A percentile compares a stretch with the other conserved stretches of the same genome.
These are phyloP conservation scores for Orchesella cincta DNA, from an alignment of 1,140 invertebrate species.

Conservation along the genomic window DNA sequence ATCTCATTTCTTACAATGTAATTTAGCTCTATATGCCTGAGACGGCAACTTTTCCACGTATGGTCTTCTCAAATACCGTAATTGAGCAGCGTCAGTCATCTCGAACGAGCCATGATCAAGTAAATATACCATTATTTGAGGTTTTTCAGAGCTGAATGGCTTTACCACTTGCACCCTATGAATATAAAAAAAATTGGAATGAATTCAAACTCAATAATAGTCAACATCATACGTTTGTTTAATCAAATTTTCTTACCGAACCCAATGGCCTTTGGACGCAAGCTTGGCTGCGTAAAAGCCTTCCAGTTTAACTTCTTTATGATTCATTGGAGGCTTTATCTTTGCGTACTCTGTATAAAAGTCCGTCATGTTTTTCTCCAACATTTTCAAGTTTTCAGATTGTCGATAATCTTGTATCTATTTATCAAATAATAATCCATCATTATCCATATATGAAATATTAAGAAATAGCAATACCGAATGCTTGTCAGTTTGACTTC, in stretches of 20 bases:
- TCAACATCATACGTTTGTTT: constrained; percentile 2
- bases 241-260: constrained; percentile 1
- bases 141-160: constrained; percentile 14
- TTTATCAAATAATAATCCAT: too few relatives aligned
- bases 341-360: constrained; percentile 36
- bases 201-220: constrained; percentile 8
- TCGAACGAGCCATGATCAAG: constrained; percentile 21
- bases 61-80: not conserved
- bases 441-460: too few relatives aligned
- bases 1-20: constrained; percentile 12
- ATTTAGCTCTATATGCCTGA: constrained; percentile 14
- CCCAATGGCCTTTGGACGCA: constrained; percentile 28
- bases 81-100: constrained; percentile 17
- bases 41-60: constrained; percentile 25
- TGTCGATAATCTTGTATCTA: constrained; percentile 37
- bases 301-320: constrained; percentile 6
- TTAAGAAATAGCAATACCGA: too few relatives aligned
- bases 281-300: constrained; percentile 31
- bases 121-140: constrained; percentile 26
- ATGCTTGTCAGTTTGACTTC: not conserved
- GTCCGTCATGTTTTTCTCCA: constrained; percentile 36
- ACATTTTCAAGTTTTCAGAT: constrained; percentile 27
- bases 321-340: constrained; percentile 24
- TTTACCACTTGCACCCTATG: constrained; percentile 17
- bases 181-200: not conserved